A percentile compares a stretch with the other conserved stretches of the same genome.
Conservation (phyloP, 2,888 invertebrate genomes). For the Nephrotoma appendiculata region DNA sequence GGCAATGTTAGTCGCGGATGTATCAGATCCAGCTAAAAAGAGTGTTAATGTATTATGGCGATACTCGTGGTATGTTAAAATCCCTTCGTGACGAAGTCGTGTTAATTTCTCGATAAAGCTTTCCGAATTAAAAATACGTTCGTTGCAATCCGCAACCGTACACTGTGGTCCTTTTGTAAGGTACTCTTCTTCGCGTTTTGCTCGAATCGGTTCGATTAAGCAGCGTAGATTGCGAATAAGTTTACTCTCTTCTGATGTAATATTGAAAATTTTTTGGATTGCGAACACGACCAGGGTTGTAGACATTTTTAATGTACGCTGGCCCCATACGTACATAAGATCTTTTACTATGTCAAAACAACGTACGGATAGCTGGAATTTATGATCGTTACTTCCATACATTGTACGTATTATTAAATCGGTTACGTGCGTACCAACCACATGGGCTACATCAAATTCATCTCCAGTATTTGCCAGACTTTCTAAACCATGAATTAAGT, state of each 20-base stretch:
- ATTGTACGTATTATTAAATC: not conserved
- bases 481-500: not conserved
- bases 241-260: not conserved
- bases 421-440: not conserved
- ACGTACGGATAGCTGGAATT: not conserved
- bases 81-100: not conserved
- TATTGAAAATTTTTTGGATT: not conserved
- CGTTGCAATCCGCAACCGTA: not conserved
- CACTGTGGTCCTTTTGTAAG: not conserved
- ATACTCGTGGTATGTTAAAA: not conserved
- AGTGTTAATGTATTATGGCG: not conserved
- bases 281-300: not conserved
- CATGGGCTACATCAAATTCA: not conserved
- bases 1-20: not conserved
- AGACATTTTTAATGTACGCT: not conserved
- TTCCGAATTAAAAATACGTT: not conserved
- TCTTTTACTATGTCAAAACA: not conserved
- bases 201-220: not conserved
- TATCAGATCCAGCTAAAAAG: not conserved
- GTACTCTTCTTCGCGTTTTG: not conserved
- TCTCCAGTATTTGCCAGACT: not conserved
- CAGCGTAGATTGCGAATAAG: not conserved
- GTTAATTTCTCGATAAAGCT: not conserved
- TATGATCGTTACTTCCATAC: not conserved
- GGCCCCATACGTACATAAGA: not conserved